Evolutionary conservation across 2,797 vertebrate species (phyloP).

Genomic region (Ctenosaura bakeri): DNA sequence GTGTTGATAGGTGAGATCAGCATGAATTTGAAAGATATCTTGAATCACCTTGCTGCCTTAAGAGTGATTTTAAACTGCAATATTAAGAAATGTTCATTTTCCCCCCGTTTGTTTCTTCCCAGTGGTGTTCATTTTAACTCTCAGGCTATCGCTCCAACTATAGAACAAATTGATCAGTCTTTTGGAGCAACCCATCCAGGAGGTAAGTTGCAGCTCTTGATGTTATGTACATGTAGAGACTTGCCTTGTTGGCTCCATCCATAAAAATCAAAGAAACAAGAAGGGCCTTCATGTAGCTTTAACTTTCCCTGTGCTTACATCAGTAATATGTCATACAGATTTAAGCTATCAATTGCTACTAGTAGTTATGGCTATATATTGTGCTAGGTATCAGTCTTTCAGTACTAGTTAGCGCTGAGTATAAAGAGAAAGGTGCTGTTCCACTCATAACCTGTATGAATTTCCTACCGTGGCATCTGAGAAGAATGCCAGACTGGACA

Average conservation of each 20-base stretch:
- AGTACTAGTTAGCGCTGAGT: too few relatives aligned
- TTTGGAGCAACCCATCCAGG: conserved; percentile 99
- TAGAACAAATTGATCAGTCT: conserved; percentile 99
- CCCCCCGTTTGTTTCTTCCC: conserved; percentile 80
- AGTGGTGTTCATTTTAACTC: conserved; percentile 99
- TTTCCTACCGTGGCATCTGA: too few relatives aligned
- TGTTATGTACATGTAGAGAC: neutral
- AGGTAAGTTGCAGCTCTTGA: conserved; percentile 81
- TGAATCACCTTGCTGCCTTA: neutral
- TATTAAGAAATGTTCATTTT: neutral
- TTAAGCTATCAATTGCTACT: too few relatives aligned
- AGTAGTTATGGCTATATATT: too few relatives aligned
- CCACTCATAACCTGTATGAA: too few relatives aligned
- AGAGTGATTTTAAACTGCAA: neutral
- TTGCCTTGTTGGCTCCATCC: neutral
- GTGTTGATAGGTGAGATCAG: neutral
- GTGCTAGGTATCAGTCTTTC: too few relatives aligned
- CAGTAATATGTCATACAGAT: too few relatives aligned
- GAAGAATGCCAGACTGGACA: too few relatives aligned
- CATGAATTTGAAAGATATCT: neutral
- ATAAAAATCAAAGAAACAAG: neutral
- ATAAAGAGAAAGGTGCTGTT: too few relatives aligned
- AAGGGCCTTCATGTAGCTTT: neutral
- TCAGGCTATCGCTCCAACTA: conserved; percentile 97
- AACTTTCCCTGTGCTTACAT: neutral